phyloP scores from a whole-genome alignment of 2,888 invertebrate species.

The Ophion ventricosus region DNA sequence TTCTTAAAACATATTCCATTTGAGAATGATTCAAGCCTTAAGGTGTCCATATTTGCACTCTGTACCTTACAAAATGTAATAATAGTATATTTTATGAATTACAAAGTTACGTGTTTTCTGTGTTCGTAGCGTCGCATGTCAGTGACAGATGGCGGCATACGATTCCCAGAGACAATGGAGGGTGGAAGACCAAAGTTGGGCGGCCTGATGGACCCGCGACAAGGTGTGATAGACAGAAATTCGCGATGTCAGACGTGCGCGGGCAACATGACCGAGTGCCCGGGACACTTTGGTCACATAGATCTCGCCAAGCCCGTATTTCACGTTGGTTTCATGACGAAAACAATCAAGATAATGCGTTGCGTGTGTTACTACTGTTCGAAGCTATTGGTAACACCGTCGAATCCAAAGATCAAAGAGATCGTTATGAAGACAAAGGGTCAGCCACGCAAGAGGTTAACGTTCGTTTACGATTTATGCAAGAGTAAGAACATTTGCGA shows the following conservation, averaged over 20 bases:
- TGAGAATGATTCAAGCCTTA: too few species aligned
- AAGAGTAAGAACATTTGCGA: conserved; percentile 99
- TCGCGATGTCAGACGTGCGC: conserved; percentile 98
- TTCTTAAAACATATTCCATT: too few species aligned
- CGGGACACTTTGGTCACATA: conserved; percentile 99
- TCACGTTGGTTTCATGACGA: conserved; percentile 98
- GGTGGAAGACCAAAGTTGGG: conserved; percentile 98
- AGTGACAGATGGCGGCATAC: conserved; percentile 98
- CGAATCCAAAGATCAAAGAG: conserved; percentile 96
- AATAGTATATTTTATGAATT: too few species aligned
- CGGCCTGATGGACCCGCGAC: conserved; percentile 99
- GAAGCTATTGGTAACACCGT: conserved; percentile 97
- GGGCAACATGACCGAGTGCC: conserved; percentile 99
- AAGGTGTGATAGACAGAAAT: conserved; percentile 97
- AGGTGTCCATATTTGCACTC: too few species aligned
- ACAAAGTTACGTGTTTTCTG: too few species aligned
- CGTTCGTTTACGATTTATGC: conserved; percentile 98
- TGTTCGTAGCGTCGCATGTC: conserved; percentile 95
- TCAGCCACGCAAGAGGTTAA: conserved; percentile 96
- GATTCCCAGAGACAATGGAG: conserved; percentile 99
- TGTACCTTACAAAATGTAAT: too few species aligned
- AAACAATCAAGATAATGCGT: conserved; percentile 98
- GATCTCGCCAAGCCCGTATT: conserved; percentile 99
- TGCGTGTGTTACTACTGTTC: conserved; percentile 99
- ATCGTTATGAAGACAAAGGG: conserved; percentile 98